Evolutionary conservation across 2,888 invertebrate genomes (phyloP).

Genomic region (Pyrocoelia pectoralis): DNA sequence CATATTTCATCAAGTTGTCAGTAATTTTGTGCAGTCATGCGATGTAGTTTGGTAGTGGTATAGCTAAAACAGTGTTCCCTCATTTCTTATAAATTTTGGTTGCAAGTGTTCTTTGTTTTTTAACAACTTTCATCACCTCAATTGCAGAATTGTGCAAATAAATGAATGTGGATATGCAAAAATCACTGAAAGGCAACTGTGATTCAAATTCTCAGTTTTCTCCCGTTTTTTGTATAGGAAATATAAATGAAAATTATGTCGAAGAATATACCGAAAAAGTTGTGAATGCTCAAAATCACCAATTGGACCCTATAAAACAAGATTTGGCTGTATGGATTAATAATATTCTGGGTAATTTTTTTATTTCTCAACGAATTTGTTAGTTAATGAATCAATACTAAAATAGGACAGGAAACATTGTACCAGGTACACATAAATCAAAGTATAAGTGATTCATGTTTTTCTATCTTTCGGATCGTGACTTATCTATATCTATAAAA

Average conservation of each 20-base stretch:
- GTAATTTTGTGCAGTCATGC: constrained; percentile 18
- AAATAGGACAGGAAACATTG: constrained; percentile 23
- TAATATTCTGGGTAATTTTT: constrained; percentile 79
- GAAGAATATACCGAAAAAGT: constrained; percentile 74
- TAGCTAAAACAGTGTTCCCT: not conserved
- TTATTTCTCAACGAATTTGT: too few relatives aligned
- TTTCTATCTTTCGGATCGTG: not conserved
- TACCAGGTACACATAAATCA: constrained; percentile 34
- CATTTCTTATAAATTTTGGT: not conserved
- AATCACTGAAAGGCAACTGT: not conserved
- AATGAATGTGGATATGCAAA: not conserved
- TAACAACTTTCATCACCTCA: not conserved
- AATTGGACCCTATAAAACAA: constrained; percentile 83
- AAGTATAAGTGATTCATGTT: not conserved
- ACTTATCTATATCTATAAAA: too few relatives aligned
- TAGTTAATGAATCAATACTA: constrained; percentile 34
- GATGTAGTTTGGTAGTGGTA: constrained; percentile 5
- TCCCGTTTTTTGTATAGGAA: constrained; percentile 50
- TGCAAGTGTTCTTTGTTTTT: not conserved
- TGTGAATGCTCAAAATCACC: constrained; percentile 78
- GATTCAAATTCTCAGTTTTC: constrained; percentile 62
- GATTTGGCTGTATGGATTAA: constrained; percentile 90
- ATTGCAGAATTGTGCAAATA: too few relatives aligned
- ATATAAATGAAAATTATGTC: constrained; percentile 52
- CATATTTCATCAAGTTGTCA: constrained; percentile 7